phyloP scores from a whole-genome alignment of 2,113 vertebrate genomes.

The Phalacrocorax brasilianus region DNA sequence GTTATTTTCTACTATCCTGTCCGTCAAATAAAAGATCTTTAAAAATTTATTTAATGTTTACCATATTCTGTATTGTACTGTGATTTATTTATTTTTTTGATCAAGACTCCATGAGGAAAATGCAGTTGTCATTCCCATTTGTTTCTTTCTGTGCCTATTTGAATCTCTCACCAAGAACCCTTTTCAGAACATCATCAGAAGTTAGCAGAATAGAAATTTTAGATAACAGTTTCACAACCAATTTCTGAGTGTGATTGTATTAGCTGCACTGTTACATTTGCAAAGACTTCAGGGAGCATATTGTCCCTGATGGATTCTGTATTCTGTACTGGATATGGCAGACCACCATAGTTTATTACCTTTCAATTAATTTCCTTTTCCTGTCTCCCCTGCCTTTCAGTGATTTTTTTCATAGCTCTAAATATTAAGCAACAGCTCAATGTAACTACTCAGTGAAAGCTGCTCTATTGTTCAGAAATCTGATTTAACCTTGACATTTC shows the following conservation, averaged over 20 bases:
- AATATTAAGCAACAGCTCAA: not conserved
- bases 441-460: not conserved
- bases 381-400: not conserved
- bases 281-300: not conserved
- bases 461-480: not conserved
- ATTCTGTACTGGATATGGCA: not conserved
- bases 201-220: not conserved
- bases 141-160: not conserved
- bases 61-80: not conserved
- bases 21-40: not conserved
- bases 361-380: not conserved
- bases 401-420: not conserved
- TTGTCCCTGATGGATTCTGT: not conserved
- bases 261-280: not conserved
- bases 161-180: not conserved
- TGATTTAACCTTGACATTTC: not conserved
- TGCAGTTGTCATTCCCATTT: not conserved
- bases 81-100: not conserved
- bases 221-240: not conserved
- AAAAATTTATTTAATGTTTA: not conserved
- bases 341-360: not conserved
- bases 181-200: not conserved
- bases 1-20: not conserved
- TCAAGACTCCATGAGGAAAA: not conserved
- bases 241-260: not conserved